These are phyloP conservation scores for Sinopyrophorus schimmeli DNA, from an alignment of 2,888 invertebrate species.

Conservation along the genomic window DNA sequence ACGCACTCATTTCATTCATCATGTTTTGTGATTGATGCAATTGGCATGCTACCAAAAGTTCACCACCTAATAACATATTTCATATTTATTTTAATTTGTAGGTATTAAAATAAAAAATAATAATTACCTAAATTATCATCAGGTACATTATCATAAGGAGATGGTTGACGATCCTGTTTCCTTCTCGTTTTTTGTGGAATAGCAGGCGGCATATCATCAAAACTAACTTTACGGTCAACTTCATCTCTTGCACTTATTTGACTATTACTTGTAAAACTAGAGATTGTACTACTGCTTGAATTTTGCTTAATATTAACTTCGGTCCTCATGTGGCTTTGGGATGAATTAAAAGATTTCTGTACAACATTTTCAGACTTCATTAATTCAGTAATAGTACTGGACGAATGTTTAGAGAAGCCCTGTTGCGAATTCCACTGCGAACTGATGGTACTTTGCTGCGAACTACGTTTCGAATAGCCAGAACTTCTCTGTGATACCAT, in stretches of 20 bases:
- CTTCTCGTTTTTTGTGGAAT: slow-evolving; percentile 65
- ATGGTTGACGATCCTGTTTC: slow-evolving; percentile 63
- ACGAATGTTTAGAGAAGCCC: slow-evolving; percentile 27
- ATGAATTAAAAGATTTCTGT: slow-evolving; percentile 34
- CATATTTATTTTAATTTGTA: neutral
- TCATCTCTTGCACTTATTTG: slow-evolving; percentile 31
- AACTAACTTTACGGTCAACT: slow-evolving; percentile 34
- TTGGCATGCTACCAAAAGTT: slow-evolving; percentile 53
- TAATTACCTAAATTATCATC: slow-evolving; percentile 41
- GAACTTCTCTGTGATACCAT: slow-evolving; percentile 66
- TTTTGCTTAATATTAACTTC: slow-evolving; percentile 21
- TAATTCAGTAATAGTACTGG: slow-evolving; percentile 37
- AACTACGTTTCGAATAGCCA: slow-evolving; percentile 63
- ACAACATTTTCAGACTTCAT: slow-evolving; percentile 44
- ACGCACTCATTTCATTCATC: slow-evolving; percentile 39
- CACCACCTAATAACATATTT: slow-evolving; percentile 42
- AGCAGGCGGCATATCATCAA: slow-evolving; percentile 59
- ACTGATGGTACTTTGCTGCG: slow-evolving; percentile 62
- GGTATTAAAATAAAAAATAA: neutral
- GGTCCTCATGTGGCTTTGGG: slow-evolving; percentile 17
- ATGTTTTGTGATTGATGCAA: slow-evolving; percentile 54
- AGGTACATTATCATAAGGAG: slow-evolving; percentile 72
- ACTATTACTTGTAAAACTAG: slow-evolving; percentile 23
- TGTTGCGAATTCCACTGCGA: slow-evolving; percentile 49
- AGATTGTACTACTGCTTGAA: slow-evolving; percentile 15